Evolutionary conservation across 1,140 invertebrate species (phyloP).

Genomic region (Hyles vespertilio): DNA sequence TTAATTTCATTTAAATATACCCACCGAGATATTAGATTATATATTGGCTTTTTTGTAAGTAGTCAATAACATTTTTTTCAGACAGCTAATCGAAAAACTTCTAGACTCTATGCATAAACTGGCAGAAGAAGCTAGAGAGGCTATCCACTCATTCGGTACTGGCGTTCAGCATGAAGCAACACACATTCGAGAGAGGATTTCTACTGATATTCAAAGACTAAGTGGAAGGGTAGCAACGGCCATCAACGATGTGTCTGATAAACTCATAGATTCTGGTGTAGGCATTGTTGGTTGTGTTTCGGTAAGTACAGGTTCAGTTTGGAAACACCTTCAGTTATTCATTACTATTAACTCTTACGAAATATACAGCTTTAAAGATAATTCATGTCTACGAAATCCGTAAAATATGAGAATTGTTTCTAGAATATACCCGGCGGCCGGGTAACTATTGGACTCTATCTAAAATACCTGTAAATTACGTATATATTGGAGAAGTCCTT

Average conservation of each 20-base stretch:
- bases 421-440: no score
- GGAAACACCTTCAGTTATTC: no score
- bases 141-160: constrained; percentile 32
- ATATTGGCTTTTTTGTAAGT: background rate
- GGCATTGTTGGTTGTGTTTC: constrained; percentile 41
- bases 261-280: constrained; percentile 27
- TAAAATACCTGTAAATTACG: no score
- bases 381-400: no score
- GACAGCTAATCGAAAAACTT: constrained; percentile 41
- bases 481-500: no score
- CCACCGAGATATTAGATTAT: no score
- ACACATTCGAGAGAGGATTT: constrained; percentile 32
- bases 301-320: constrained; percentile 40
- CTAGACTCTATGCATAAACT: constrained; percentile 35
- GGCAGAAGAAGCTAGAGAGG: constrained; percentile 36
- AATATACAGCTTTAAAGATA: no score
- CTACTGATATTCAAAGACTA: constrained; percentile 32
- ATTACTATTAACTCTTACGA: no score
- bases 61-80: constrained; percentile 20
- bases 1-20: no score
- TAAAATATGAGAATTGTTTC: no score
- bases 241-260: constrained; percentile 35
- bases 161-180: constrained; percentile 36
- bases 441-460: no score
- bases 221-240: constrained; percentile 28